Evolutionary conservation across 2,888 invertebrate species (phyloP), one percentile per base, ranked within the genome.

Genomic region (Aphodius sticticus): DNA sequence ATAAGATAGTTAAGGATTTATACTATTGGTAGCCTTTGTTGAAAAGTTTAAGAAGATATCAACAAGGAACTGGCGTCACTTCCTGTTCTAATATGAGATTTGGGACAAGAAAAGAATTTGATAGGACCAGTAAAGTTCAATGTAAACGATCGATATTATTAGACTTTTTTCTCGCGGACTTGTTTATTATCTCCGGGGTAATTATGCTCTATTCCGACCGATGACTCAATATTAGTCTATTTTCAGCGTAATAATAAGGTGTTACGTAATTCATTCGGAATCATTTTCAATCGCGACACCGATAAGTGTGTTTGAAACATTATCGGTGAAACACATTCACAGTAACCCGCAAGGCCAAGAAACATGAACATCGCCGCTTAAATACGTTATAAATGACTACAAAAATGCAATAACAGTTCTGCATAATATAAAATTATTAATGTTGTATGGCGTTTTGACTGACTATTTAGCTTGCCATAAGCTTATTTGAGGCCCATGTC

Each of bases 181-280:
- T 53, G 53, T 53, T 53, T 53, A 53, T 53, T 53, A 53, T 53
- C 53, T 7, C 53, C 53, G 53, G 53, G 53, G 53, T 53, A 53
- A 53, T 53, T 53, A 53, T 53, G 53, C 53, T 53, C 53, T 53
- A 53, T 53, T 53, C 53, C 53, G 53, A 9, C 53, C 53, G 53
- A 53, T 53, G 53, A 53, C 53, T 53, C 53, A 53, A 53, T 53
- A 53, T 53, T 53, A 53, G 12, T 53, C 53, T 53, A 53, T 53
- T 53, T 53, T 53, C 7, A 53, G 53, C 7, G 53, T 53, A 53
- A 53, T 53, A 53, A 53, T 53, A 53, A 53, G 53, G 12, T 53
- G 53, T 53, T 53, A 53, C 53, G 53, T 53, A 53, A 53, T 53
- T 53, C 53, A 53, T 53, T 53, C 53, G 53, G 53, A 53, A 53